Conservation (phyloP, 1,140 invertebrate species). For the Platorchestia sp. region DNA sequence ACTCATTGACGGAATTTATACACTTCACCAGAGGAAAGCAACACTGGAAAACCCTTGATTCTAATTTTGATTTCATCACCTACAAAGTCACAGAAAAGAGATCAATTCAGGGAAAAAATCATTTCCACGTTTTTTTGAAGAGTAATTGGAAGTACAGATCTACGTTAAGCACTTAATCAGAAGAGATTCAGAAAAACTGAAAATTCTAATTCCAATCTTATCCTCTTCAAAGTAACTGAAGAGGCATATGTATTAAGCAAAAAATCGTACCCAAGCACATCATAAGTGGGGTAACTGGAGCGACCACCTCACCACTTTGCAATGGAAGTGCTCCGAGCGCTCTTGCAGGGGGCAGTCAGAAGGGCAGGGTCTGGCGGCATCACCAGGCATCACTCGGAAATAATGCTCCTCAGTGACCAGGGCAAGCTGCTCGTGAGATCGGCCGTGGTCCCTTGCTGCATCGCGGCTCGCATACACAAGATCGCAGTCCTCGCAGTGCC, state of each 20-base stretch:
- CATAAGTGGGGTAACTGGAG: neutral
- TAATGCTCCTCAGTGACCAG: constrained; percentile 87
- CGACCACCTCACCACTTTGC: constrained; percentile 73
- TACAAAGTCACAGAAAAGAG: no score
- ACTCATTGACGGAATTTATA: neutral
- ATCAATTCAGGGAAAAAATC: no score
- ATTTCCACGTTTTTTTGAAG: no score
- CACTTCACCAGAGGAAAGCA: no score
- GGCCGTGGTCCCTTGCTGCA: constrained; percentile 85
- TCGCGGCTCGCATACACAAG: constrained; percentile 81
- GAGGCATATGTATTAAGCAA: neutral
- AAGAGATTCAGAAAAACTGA: neutral
- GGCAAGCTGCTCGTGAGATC: constrained; percentile 89
- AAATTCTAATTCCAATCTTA: neutral
- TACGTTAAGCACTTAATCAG: neutral
- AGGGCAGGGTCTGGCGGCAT: constrained; percentile 76
- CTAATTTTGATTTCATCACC: no score
- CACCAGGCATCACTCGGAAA: constrained; percentile 74
- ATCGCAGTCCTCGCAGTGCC: constrained; percentile 81
- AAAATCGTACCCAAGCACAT: neutral
- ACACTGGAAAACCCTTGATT: no score
- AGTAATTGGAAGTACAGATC: no score
- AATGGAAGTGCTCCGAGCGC: constrained; percentile 85
- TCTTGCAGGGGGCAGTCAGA: constrained; percentile 75
- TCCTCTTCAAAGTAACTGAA: neutral